These are phyloP conservation scores for Sinocyclocheilus grahami DNA, from an alignment of 2,113 vertebrate species.

Conservation along the genomic window DNA sequence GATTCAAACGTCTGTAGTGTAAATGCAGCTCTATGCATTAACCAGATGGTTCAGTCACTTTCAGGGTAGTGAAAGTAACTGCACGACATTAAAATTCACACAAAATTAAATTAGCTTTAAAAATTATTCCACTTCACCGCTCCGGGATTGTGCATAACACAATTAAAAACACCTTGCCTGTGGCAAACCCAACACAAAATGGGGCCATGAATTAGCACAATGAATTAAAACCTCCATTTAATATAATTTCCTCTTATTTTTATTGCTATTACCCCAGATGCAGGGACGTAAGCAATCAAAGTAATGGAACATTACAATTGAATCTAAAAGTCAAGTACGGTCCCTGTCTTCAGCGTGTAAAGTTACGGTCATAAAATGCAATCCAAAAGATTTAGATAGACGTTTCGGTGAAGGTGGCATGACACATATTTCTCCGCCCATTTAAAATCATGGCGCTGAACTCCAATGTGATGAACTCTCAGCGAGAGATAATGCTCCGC, in stretches of 20 bases:
- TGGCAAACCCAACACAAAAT: conserved; percentile 47
- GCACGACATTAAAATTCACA: conserved; percentile 72
- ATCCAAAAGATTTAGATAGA: conserved; percentile 54
- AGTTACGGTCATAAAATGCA: conserved; percentile 45
- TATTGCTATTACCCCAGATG: conserved; percentile 65
- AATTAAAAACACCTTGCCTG: conserved; percentile 61
- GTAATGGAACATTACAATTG: conserved; percentile 73
- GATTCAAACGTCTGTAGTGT: conserved; percentile 33
- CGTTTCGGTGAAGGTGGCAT: conserved; percentile 37
- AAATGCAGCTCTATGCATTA: conserved; percentile 60
- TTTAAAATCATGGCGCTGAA: conserved; percentile 56
- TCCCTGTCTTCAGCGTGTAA: conserved; percentile 50
- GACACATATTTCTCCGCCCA: conserved; percentile 51
- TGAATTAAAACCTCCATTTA: conserved; percentile 68
- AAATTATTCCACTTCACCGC: conserved; percentile 74
- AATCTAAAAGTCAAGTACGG: conserved; percentile 65
- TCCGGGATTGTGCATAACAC: conserved; percentile 55
- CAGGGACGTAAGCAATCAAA: conserved; percentile 72
- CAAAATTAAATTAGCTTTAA: conserved; percentile 65
- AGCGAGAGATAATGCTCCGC: conserved; percentile 50
- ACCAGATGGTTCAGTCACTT: conserved; percentile 64
- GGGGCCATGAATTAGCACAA: conserved; percentile 62
- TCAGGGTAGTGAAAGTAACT: conserved; percentile 66
- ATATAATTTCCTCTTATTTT: conserved; percentile 65
- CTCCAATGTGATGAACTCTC: conserved; percentile 53